Evolutionary conservation across 2,888 invertebrate species (phyloP), one percentile per base, ranked within the genome.

Genomic region (Exocentrus adspersus): DNA sequence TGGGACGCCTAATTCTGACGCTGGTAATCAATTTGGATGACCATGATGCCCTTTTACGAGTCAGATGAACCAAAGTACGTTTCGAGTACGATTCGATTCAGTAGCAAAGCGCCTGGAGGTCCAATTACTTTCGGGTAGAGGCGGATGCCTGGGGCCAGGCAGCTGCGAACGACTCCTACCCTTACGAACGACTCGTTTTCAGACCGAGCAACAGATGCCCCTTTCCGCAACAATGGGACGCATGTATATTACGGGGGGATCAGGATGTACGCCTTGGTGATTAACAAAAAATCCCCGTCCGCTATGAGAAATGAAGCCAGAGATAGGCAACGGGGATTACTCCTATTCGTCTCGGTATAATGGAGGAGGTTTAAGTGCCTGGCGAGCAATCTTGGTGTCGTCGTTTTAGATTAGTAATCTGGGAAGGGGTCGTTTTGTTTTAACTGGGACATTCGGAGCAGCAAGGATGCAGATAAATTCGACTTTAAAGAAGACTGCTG

Each of bases 161-260:
- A n/a, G n/a, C n/a, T n/a, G n/a, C n/a, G n/a, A n/a, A n/a, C n/a
- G n/a, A n/a, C n/a, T n/a, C n/a, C n/a, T n/a, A n/a, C n/a, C n/a
- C n/a, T n/a, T n/a, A n/a, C n/a, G n/a, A n/a, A n/a, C n/a, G n/a
- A n/a, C n/a, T n/a, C n/a, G n/a, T n/a, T n/a, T n/a, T n/a, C n/a
- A n/a, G n/a, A n/a, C n/a, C 43, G 56, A 65, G 59, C 65, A 65
- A 62, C 62, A 59, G 53, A 51, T 51, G 51, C 37, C 37, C 37
- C 10, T 32, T 32, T 19, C 37, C 51, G n/a, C 20, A 51, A 51
- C 51, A 51, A 51, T 51, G n/a, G 37, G 20, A 30, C 20, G 24
- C 19, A 20, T 51, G 51, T 32, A 51, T 51, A 51, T 51, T 51
- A 51, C 37, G 20, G 37, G 12, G 24, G 19, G 10, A 51, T 37